Evolutionary conservation across 2,888 invertebrate genomes (phyloP), one percentile per base, ranked within the genome.

Genomic region (Lasioglossum marginatum): DNA sequence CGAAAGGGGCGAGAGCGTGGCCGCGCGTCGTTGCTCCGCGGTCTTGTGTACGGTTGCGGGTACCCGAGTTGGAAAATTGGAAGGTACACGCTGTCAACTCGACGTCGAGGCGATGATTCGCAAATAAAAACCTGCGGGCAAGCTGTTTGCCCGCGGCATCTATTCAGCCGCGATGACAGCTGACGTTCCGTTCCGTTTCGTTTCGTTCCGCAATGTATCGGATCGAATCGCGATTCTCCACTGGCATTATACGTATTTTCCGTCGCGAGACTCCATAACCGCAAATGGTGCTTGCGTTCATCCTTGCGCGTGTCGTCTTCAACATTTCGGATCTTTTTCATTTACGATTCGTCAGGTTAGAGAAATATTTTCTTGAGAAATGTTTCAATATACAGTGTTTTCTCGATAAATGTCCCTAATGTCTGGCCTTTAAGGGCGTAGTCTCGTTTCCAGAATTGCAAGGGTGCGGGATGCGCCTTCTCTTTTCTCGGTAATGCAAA

Each of bases 121-220:
- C 63, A 66, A 85, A 83, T 73, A 83, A 85, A 76, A 79, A 82
- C 19, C 76, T 45, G 31, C 52, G 60, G 63, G 40, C 72, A 74
- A 83, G 73, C 77, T 77, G 77, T 83, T 81, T 73, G 81, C 68
- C 31, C 68, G 82, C n/a, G 77, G 70, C 68, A 74, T 83, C 82
- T 40, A 68, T 77, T 83, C 77, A 48, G 10, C 73, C 68, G 14
- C 19, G 37, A 74, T 68, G 82, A 82, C 82, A 82, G 70, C 12
- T 70, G 70, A 63, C 74, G 74, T 74, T 82, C 57, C 63, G 63
- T 68, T 68, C 37, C 81, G 37, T 74, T 83, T 71, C 74, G 74
- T 74, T 83, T 71, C 81, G 37, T 70, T 81, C 75, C 77, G 23
- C 19, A 31, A 68, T 68, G 27, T 66, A 48, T 77, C 77, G 16